Evolutionary conservation across 2,113 vertebrate genomes (phyloP).

Genomic region (Lophius piscatorius): DNA sequence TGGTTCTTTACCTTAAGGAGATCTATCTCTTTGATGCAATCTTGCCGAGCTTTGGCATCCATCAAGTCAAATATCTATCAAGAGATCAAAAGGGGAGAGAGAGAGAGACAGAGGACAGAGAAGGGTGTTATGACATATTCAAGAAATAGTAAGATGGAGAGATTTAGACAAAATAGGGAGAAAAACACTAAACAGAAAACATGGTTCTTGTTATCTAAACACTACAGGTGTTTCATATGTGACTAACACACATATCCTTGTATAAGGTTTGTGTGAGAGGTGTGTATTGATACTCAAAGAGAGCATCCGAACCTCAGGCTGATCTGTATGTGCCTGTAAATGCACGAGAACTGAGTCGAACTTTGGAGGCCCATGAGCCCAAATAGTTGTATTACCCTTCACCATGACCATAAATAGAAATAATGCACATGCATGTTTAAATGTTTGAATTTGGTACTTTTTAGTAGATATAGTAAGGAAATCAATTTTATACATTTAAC

Average conservation of each 20-base stretch:
- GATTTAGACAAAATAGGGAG: constrained; percentile 41
- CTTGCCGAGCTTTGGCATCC: constrained; percentile 99
- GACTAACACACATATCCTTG: constrained; percentile 36
- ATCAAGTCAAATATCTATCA: constrained; percentile 99
- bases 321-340: constrained; percentile 4
- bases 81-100: constrained; percentile 78
- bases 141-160: constrained; percentile 63
- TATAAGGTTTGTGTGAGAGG: constrained; percentile 25
- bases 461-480: too few species aligned
- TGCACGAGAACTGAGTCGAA: not conserved
- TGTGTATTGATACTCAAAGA: constrained; percentile 21
- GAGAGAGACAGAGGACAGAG: constrained; percentile 45
- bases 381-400: not conserved
- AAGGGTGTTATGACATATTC: constrained; percentile 62
- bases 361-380: not conserved
- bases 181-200: constrained; percentile 59
- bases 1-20: constrained; percentile 97
- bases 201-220: constrained; percentile 61
- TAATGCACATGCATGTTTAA: not conserved
- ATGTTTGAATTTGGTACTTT: not conserved
- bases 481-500: too few species aligned
- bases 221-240: constrained; percentile 64
- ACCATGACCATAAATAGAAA: not conserved
- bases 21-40: constrained; percentile 99
- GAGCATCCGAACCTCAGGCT: not conserved